A percentile compares a stretch with the other conserved stretches of the same genome.
Conservation (phyloP, 2,797 vertebrate genomes). For the Eutrigla gurnardus region DNA sequence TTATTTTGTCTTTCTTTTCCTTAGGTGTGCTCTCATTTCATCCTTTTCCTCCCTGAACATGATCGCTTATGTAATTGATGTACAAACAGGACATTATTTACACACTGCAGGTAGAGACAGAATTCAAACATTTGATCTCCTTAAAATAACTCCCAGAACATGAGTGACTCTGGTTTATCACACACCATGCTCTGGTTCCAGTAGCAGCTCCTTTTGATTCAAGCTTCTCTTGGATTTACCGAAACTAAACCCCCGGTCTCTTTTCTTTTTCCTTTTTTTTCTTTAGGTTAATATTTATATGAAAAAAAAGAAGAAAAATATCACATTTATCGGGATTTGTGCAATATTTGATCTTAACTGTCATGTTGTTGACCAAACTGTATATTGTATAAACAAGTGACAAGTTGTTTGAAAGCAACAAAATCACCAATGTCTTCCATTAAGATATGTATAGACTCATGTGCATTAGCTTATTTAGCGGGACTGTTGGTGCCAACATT, state of each 20-base stretch:
- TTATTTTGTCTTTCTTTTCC: neutral
- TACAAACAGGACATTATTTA: neutral
- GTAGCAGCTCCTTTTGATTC: slow-evolving; percentile 5
- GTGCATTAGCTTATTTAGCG: slow-evolving; percentile 95
- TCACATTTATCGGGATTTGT: slow-evolving; percentile 87
- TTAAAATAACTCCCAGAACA: neutral
- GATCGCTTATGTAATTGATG: neutral
- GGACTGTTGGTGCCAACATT: slow-evolving; percentile 87
- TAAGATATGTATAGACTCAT: slow-evolving; percentile 99
- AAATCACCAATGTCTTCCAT: slow-evolving; percentile 99
- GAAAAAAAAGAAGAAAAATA: slow-evolving; percentile 9
- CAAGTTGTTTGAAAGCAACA: slow-evolving; percentile 99
- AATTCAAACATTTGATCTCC: neutral
- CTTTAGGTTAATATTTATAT: slow-evolving; percentile 1
- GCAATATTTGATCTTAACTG: slow-evolving; percentile 93
- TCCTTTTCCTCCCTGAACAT: neutral
- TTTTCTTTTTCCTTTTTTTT: slow-evolving; percentile 3
- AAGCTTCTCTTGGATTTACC: neutral
- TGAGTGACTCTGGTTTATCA: neutral
- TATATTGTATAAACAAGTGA: slow-evolving; percentile 99
- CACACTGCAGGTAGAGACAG: neutral
- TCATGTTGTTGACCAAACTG: slow-evolving; percentile 87
- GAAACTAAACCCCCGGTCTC: slow-evolving; percentile 58
- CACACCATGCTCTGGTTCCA: neutral
- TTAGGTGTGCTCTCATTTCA: neutral